phyloP scores from a whole-genome alignment of 2,888 invertebrate genomes.

The Chromoteleia sp. region DNA sequence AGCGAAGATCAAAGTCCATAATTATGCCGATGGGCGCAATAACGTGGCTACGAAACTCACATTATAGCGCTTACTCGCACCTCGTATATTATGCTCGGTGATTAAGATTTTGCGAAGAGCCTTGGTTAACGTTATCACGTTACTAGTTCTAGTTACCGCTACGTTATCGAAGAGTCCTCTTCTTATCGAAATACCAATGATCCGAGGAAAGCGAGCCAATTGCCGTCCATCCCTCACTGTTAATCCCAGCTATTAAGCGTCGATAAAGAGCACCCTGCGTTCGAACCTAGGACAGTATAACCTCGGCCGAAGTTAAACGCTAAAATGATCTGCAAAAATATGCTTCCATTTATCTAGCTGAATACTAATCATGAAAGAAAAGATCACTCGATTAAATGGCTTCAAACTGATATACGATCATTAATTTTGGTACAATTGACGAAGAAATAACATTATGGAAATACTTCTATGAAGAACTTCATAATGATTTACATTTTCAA shows the following conservation, averaged over 20 bases:
- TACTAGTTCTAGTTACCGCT: constrained; percentile 43
- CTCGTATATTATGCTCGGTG: constrained; percentile 43
- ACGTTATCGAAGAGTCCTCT: constrained; percentile 74
- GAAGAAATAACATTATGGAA: no score
- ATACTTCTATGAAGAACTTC: no score
- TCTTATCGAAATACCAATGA: constrained; percentile 80
- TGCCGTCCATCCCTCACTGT: constrained; percentile 80
- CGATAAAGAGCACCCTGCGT: constrained; percentile 67
- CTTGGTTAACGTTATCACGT: constrained; percentile 56
- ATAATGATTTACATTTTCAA: no score
- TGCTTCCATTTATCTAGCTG: constrained; percentile 55
- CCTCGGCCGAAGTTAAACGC: constrained; percentile 47
- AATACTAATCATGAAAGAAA: constrained; percentile 26
- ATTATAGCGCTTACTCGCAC: constrained; percentile 8
- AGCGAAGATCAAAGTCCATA: background rate
- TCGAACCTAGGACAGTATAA: constrained; percentile 50
- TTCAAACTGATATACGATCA: constrained; percentile 12
- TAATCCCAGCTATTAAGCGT: constrained; percentile 79
- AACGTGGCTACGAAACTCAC: constrained; percentile 10
- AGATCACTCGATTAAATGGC: constrained; percentile 7
- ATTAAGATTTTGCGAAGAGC: constrained; percentile 50
- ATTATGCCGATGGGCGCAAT: background rate
- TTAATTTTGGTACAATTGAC: constrained; percentile 13
- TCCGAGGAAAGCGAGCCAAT: constrained; percentile 77
- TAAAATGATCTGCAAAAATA: constrained; percentile 59